Evolutionary conservation across 2,113 vertebrate genomes (phyloP).

Genomic region (Xiphorhynchus elegans): DNA sequence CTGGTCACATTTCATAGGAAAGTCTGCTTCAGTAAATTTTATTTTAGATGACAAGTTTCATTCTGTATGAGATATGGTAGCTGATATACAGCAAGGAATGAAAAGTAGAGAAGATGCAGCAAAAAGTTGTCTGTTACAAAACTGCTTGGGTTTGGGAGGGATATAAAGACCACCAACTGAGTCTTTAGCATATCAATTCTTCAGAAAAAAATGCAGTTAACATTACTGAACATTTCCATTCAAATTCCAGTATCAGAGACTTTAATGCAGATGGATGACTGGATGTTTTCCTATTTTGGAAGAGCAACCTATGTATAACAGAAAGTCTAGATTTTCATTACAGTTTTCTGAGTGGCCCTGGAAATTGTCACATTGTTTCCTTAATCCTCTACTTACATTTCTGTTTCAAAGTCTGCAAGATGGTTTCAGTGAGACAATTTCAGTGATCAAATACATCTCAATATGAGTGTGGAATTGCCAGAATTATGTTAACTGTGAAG

Average conservation of each 20-base stretch:
- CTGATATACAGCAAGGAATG: not conserved
- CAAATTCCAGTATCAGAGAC: not conserved
- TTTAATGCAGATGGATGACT: not conserved
- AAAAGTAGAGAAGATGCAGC: not conserved
- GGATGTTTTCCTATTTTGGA: not conserved
- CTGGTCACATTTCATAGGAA: not conserved
- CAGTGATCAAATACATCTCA: not conserved
- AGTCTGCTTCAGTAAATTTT: not conserved
- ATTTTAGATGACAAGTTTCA: not conserved
- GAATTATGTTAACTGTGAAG: not conserved
- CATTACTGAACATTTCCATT: not conserved
- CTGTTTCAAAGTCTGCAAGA: not conserved
- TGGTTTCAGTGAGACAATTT: not conserved
- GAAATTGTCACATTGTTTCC: not conserved
- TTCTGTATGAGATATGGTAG: not conserved
- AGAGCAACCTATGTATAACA: not conserved
- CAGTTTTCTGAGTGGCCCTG: not conserved
- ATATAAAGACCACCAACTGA: not conserved
- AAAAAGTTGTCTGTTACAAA: not conserved
- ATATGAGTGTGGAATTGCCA: not conserved
- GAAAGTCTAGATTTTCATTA: not conserved
- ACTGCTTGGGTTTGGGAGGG: not conserved
- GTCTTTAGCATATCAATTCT: not conserved
- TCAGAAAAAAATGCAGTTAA: not conserved
- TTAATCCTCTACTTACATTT: not conserved